Evolutionary conservation across 1,140 invertebrate genomes (phyloP), one percentile per base, ranked within the genome.

Genomic region (Trichonephila inaurata): DNA sequence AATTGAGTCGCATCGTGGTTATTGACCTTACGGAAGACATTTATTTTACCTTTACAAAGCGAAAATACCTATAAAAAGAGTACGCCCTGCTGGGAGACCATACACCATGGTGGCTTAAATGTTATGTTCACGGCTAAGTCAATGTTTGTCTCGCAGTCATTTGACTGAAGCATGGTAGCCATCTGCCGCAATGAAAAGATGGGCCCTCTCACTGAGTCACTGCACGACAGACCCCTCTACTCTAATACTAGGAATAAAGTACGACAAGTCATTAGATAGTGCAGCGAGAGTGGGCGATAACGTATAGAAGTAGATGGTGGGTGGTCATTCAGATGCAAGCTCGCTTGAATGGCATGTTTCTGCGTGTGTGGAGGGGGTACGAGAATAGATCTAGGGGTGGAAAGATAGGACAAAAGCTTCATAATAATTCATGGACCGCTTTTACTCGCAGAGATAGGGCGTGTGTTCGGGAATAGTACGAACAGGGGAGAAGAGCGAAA

Each of bases 321-420:
- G 87, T 44, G 87, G 87, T 69, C 87, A 89, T 28, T 72, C 28
- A 89, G 24, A 18, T 21, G 21, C 58, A 14, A 24, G 21, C 62
- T 64, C 72, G 64, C 87, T 66, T 89, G 87, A 89, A 89, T 69
- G 19, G 44, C 62, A 24, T 77, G 72, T 28, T 77, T 51, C 51
- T 28, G 72, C 72, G 72, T 77, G 72, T 33, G 28, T 77, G 16
- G 51, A 51, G 21, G 66, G 24, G 66, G 66, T 69, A 69, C 66
- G 51, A 64, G 18, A 64, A 64, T 64, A 64, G 62, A 21, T 19
- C 18, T 40, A 77, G 72, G 72, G 72, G 72, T 18, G 72, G 72
- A 77, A 33, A 33, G 85, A 60, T 60, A 28, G 58, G 58, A 62
- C 51, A 33, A 86, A 86, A 86, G 60, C 21, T 86, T 61, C 85